Evolutionary conservation across 2,888 invertebrate genomes (phyloP).

Genomic region (Meandrusa payeni): DNA sequence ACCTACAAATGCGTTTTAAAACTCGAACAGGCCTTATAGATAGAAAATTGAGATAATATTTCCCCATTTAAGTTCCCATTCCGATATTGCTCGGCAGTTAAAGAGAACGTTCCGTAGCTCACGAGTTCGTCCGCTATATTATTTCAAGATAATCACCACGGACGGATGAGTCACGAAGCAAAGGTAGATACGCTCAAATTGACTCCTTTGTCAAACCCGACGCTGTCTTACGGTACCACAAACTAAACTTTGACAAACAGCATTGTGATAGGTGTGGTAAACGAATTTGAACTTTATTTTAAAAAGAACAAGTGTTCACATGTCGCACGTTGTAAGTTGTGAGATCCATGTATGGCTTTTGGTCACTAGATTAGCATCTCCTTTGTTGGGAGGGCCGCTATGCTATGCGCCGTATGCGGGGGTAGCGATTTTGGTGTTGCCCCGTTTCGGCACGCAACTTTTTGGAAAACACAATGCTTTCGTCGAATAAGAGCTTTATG

Average conservation of each 20-base stretch:
- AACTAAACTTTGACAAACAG: constrained; percentile 1
- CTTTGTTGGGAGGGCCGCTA: constrained; percentile 19
- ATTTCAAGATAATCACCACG: constrained; percentile 60
- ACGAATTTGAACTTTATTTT: constrained; percentile 8
- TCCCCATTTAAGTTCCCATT: constrained; percentile 26
- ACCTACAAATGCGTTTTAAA: constrained; percentile 7
- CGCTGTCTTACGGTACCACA: constrained; percentile 28
- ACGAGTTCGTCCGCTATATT: constrained; percentile 41
- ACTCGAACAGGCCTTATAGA: constrained; percentile 18
- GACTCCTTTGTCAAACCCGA: constrained; percentile 66
- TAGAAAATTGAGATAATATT: constrained; percentile 26
- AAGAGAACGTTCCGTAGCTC: constrained; percentile 28
- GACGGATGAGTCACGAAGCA: constrained; percentile 70
- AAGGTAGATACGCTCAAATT: constrained; percentile 61
- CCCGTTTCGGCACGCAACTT: constrained; percentile 6
- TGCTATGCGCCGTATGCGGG: constrained; percentile 15
- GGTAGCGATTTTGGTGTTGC: constrained; percentile 15
- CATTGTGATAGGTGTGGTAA: not conserved
- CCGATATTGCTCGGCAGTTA: constrained; percentile 20
- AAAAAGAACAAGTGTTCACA: not conserved
- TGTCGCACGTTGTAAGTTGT: not conserved
- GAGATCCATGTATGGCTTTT: constrained; percentile 16
- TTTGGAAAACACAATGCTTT: constrained; percentile 14
- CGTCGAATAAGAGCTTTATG: constrained; percentile 13
- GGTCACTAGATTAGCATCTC: constrained; percentile 21